Evolutionary conservation across 2,888 invertebrate genomes (phyloP), one percentile per base, ranked within the genome.

Genomic region (Harmothoe impar): DNA sequence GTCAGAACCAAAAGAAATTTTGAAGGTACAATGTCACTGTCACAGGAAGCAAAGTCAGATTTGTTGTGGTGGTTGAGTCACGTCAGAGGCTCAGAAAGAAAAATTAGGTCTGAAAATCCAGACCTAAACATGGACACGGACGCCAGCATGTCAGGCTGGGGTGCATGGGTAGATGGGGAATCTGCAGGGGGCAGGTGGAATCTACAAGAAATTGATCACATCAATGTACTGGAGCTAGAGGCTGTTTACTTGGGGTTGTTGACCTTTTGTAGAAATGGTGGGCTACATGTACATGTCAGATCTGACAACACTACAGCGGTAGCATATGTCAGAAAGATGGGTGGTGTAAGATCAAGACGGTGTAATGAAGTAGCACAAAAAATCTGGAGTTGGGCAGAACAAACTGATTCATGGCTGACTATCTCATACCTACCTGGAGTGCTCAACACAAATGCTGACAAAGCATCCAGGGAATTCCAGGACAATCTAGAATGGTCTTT

Each of bases 321-420:
- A n/a, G n/a, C n/a, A n/a, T n/a, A n/a, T n/a, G n/a, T n/a, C n/a
- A n/a, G n/a, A n/a, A n/a, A n/a, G n/a, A n/a, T n/a, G n/a, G n/a
- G n/a, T n/a, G n/a, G n/a, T n/a, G n/a, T n/a, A 35, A 31, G 31
- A 7, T 17, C 10, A 17, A 23, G 7, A 20, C n/a, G n/a, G n/a
- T 81, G 81, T 35, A 31, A 81, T 35, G n/a, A 31, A 3, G 17
- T 31, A 35, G 33, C 81, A 10, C 10, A 81, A 10, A 7, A 15
- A 81, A 81, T 81, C n/a, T 81, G 81, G 81, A 31, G 7, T 7
- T 81, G 81, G 81, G 10, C 17, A 20, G 81, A 81, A 35, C 15
- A 20, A 20, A 23, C 10, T 15, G 31, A 81, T 35, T 5, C 10
- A 10, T 81, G 81, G 81, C 7, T 81, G 3, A 35, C 81, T 17